phyloP scores from a whole-genome alignment of 2,113 vertebrate species.

The Muntiacus reevesi region DNA sequence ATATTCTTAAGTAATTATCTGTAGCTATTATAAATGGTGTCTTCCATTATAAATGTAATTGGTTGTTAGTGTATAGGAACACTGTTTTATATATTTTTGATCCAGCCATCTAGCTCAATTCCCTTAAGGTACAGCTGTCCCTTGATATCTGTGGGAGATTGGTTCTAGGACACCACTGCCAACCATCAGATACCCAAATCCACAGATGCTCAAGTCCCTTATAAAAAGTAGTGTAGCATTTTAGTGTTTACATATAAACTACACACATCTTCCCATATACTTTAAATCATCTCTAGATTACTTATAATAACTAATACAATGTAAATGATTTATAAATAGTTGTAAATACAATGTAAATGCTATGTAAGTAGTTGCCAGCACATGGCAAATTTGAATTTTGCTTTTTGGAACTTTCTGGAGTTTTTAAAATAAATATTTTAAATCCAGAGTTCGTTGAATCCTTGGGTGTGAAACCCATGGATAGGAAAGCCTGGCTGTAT shows the following conservation, averaged over 20 bases:
- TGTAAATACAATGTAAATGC: not conserved
- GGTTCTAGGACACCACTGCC: not conserved
- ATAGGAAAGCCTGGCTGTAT: not conserved
- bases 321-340: not conserved
- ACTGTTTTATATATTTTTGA: not conserved
- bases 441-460: not conserved
- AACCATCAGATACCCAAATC: not conserved
- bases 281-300: not conserved
- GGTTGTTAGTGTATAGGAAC: not conserved
- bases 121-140: not conserved
- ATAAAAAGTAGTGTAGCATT: not conserved
- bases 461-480: not conserved
- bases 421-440: not conserved
- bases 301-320: not conserved
- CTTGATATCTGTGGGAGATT: not conserved
- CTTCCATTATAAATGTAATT: not conserved
- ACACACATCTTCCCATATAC: not conserved
- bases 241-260: not conserved
- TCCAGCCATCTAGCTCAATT: not conserved
- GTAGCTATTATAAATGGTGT: not conserved
- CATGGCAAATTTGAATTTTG: not conserved
- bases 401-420: not conserved
- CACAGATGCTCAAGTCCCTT: not conserved
- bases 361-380: not conserved
- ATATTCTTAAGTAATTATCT: not conserved